Conservation (phyloP, 2,113 vertebrate genomes). For the Nycticorax nycticorax region DNA sequence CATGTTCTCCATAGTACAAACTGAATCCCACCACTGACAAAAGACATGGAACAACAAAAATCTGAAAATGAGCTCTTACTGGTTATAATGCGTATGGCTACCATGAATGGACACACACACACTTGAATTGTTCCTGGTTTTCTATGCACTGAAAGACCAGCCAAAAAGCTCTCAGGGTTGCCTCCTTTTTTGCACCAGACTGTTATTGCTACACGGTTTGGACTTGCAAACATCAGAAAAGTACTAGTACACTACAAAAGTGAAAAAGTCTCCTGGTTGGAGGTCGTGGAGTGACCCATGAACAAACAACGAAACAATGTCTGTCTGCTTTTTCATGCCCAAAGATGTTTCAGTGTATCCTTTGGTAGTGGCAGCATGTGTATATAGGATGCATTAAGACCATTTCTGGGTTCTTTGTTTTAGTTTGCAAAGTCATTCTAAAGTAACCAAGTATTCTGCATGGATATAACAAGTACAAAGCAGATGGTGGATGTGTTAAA, state of each 20-base stretch:
- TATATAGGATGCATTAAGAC: not conserved
- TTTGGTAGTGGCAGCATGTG: not conserved
- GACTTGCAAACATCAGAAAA: not conserved
- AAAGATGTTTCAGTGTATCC: not conserved
- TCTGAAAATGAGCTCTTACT: not conserved
- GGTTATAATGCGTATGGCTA: not conserved
- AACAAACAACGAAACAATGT: not conserved
- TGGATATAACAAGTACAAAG: not conserved
- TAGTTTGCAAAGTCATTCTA: not conserved
- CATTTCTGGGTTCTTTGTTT: not conserved
- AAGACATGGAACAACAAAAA: not conserved
- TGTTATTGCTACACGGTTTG: not conserved
- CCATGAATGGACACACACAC: not conserved
- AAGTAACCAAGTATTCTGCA: not conserved
- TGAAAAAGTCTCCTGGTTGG: not conserved
- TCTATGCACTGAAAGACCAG: not conserved
- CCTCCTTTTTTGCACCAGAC: not conserved
- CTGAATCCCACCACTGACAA: not conserved
- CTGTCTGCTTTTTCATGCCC: not conserved
- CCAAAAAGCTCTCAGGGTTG: not conserved
- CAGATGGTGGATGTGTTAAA: slow-evolving; percentile 15
- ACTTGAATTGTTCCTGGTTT: not conserved
- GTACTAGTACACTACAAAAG: not conserved
- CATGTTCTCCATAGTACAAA: not conserved
- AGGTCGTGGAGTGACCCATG: not conserved